A percentile compares a stretch with the other conserved stretches of the same genome.
phyloP scores from a whole-genome alignment of 1,140 invertebrate species.

The Formica selysi region DNA sequence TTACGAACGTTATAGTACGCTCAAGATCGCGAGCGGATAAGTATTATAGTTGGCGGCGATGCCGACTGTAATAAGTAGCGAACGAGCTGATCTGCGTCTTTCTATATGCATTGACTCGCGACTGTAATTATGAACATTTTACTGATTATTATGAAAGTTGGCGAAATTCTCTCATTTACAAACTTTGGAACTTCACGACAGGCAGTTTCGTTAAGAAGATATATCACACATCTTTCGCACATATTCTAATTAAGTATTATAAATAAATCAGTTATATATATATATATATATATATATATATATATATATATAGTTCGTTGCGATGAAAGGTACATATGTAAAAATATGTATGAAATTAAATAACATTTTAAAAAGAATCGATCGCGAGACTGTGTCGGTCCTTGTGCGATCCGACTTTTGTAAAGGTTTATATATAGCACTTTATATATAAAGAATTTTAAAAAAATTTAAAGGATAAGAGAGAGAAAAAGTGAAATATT shows the following conservation, averaged over 20 bases:
- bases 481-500: background rate
- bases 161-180: conserved; percentile 60
- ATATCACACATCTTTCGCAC: background rate
- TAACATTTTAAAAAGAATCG: background rate
- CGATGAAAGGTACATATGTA: background rate
- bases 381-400: background rate
- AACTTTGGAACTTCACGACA: conserved; percentile 51
- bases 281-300: background rate
- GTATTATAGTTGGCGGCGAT: conserved; percentile 25
- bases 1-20: conserved; percentile 28
- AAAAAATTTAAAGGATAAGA: background rate
- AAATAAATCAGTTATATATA: conserved; percentile 32
- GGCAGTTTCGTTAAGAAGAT: conserved; percentile 38
- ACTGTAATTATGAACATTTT: conserved; percentile 52
- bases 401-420: conserved; percentile 5
- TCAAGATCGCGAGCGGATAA: conserved; percentile 23
- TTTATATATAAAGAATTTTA: conserved; percentile 53
- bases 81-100: conserved; percentile 22
- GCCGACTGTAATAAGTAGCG: conserved; percentile 13
- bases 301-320: background rate
- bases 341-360: background rate
- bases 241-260: background rate
- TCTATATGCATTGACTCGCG: conserved; percentile 39
- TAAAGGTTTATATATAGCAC: background rate
- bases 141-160: conserved; percentile 58